Conservation (phyloP, 2,113 vertebrate genomes). For the Embiotoca jacksoni region DNA sequence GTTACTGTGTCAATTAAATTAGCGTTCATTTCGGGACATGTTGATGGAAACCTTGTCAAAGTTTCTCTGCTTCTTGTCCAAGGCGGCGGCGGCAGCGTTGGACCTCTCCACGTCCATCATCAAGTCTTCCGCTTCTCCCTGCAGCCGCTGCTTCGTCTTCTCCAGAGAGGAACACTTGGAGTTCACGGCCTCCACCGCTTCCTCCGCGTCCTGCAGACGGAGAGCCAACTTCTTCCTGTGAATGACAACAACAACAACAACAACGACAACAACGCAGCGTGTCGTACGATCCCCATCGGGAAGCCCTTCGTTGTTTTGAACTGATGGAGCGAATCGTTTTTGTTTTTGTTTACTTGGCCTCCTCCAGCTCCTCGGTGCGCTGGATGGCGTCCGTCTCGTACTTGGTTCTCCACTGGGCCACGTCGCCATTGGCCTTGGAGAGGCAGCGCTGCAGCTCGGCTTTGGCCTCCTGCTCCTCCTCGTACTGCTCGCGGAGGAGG, state of each 20-base stretch:
- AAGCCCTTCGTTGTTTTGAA: not conserved
- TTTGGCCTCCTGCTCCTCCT: conserved; percentile 63
- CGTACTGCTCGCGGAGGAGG: conserved; percentile 55
- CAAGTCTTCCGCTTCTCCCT: conserved; percentile 71
- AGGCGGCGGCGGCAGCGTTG: conserved; percentile 43
- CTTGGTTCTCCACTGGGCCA: conserved; percentile 88
- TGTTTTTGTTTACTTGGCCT: conserved; percentile 79
- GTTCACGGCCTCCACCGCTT: conserved; percentile 66
- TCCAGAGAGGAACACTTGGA: conserved; percentile 77
- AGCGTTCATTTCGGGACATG: no score
- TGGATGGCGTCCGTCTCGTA: conserved; percentile 84
- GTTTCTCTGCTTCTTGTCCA: conserved; percentile 75
- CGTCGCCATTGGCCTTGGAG: conserved; percentile 74
- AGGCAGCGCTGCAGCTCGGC: conserved; percentile 57
- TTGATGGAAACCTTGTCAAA: conserved; percentile 71
- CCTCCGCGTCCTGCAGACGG: conserved; percentile 77
- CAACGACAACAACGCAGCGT: rapidly evolving
- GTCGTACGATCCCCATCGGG: not conserved
- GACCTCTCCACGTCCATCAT: conserved; percentile 67
- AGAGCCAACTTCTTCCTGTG: conserved; percentile 72
- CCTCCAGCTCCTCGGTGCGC: conserved; percentile 89
- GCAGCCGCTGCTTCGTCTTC: conserved; percentile 78
- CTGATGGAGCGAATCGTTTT: not conserved
- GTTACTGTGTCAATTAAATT: not conserved
- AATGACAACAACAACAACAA: no score